Evolutionary conservation across 2,113 vertebrate species (phyloP), one percentile per base, ranked within the genome.

Genomic region (Falco punctatus): DNA sequence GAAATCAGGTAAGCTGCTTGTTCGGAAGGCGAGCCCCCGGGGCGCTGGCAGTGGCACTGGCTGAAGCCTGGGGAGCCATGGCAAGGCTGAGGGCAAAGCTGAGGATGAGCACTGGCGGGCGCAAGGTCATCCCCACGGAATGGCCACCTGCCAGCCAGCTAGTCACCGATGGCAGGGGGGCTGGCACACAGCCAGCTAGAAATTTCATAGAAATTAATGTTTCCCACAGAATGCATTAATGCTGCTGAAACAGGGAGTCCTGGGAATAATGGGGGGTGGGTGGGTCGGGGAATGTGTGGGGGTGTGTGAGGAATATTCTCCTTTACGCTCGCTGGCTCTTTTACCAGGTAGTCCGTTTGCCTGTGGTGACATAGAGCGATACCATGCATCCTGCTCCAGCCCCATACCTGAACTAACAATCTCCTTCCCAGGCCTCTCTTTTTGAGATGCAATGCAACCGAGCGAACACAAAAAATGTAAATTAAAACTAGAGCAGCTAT

Each of bases 31-130:
- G 3, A 66, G 8, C 6, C 48, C 42, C 17, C 15, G 6, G 38
- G 38, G 38, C 2, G 5, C 46, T 8, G 30, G 16, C 1, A 0
- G 27, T 16, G 46, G 24, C 27, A 33, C 32, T 0, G 1, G 12
- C 30, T 15, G 14, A 42, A 5, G 13, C 54, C 49, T 27, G 13
- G 28, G 14, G 24, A 35, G 32, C 23, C 0, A 0, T 42, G 0
- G 0, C 40, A 30, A 13, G 35, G 26, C 21, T 27, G 24, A 11
- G 23, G 42, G 12, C 0, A 2, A 26, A n/a, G 42, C 7, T 3
- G 4, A 33, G 35, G 18, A 24, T 42, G 26, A 54, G 38, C 8
- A 21, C 1, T 3, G 35, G 3, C 18, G 24, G 11, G 9, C n/a
- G 32, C 2, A 2, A 57, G 42, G 22, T 38, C 58, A 61, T 20